A percentile compares a stretch with the other conserved stretches of the same genome.
These are phyloP conservation scores for Ptyas mucosa DNA, from an alignment of 2,113 vertebrate genomes.

Conservation along the genomic window DNA sequence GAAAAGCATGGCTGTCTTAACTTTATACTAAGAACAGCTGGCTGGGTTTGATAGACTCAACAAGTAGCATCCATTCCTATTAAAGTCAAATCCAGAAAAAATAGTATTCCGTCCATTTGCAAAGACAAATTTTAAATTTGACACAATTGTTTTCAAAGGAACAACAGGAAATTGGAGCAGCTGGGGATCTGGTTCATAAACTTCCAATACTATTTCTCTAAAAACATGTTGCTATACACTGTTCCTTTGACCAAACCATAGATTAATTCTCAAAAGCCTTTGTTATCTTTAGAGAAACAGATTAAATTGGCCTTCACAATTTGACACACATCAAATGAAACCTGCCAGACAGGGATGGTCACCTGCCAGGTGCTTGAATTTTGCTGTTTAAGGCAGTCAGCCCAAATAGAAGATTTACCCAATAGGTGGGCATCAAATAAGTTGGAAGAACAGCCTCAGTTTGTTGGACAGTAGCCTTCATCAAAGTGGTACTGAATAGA, in stretches of 20 bases:
- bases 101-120: background rate
- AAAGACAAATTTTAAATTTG: background rate
- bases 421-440: background rate
- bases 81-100: background rate
- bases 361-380: background rate
- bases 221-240: constrained; percentile 17
- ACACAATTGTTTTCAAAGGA: background rate
- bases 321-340: background rate
- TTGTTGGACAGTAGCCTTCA: background rate
- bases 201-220: background rate
- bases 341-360: background rate
- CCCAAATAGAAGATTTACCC: background rate
- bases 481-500: background rate
- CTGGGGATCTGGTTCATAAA: background rate
- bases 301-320: background rate
- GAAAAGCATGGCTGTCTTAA: constrained; percentile 47
- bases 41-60: constrained; percentile 26
- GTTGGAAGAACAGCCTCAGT: background rate
- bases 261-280: background rate
- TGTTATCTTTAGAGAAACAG: constrained; percentile 28
- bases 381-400: background rate
- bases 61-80: background rate
- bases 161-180: constrained; percentile 5
- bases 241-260: background rate
- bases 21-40: constrained; percentile 44